phyloP scores from a whole-genome alignment of 2,113 vertebrate species.

The Prionailurus viverrinus region DNA sequence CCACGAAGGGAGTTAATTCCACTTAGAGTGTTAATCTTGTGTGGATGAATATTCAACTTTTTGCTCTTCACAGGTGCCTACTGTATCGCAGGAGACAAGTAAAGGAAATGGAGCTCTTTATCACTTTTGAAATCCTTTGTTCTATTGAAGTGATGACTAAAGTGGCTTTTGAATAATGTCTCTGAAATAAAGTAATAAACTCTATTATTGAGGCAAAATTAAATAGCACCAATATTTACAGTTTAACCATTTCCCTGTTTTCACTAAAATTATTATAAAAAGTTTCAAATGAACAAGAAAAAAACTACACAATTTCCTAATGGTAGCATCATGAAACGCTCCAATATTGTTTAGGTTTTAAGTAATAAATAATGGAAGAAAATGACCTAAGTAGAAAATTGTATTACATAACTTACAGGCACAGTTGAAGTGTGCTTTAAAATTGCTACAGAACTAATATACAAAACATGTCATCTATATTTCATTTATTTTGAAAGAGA shows the following conservation, averaged over 20 bases:
- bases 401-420: background rate
- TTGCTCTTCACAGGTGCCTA: background rate
- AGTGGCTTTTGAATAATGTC: background rate
- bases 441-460: background rate
- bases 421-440: background rate
- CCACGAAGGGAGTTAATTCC: background rate
- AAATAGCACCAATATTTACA: background rate
- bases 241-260: background rate
- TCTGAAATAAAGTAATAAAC: conserved; percentile 1
- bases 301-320: background rate
- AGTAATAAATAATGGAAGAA: background rate
- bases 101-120: background rate
- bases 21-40: background rate
- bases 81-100: background rate
- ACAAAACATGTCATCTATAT: background rate
- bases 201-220: background rate
- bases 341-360: conserved; percentile 11
- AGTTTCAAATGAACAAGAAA: background rate
- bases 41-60: background rate
- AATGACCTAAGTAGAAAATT: background rate
- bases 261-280: background rate
- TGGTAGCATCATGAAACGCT: background rate
- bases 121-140: background rate
- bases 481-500: background rate
- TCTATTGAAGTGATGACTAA: background rate